Conservation (phyloP, 1,140 invertebrate genomes). For the Drosophila melanica region DNA sequence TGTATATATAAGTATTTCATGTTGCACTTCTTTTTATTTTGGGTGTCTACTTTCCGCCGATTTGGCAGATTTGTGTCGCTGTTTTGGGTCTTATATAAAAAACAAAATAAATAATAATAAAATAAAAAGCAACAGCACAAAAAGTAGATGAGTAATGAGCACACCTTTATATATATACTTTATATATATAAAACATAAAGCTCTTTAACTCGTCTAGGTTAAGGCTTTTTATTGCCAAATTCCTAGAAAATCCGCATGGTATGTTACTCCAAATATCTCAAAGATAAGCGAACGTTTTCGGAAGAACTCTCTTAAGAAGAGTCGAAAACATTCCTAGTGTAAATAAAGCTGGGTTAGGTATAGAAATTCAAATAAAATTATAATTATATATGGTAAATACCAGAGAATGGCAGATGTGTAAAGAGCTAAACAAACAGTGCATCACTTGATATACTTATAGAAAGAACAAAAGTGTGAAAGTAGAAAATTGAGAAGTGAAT, state of each 20-base stretch:
- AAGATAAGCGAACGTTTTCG: slow-evolving; percentile 28
- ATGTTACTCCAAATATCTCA: slow-evolving; percentile 29
- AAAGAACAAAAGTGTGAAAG: too few relatives aligned
- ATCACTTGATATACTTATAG: too few relatives aligned
- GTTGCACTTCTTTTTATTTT: slow-evolving; percentile 37
- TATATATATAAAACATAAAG: slow-evolving; percentile 6
- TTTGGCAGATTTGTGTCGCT: slow-evolving; percentile 55
- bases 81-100: slow-evolving; percentile 64
- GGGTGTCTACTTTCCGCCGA: slow-evolving; percentile 67
- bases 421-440: too few relatives aligned
- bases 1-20: slow-evolving; percentile 14
- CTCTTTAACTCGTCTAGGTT: background rate
- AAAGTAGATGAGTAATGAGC: slow-evolving; percentile 73
- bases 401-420: too few relatives aligned
- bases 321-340: background rate
- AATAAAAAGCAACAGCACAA: slow-evolving; percentile 18
- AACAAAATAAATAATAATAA: slow-evolving; percentile 23
- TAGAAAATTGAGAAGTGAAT: too few relatives aligned
- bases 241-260: slow-evolving; percentile 47
- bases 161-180: slow-evolving; percentile 34
- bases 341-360: background rate
- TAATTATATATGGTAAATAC: too few relatives aligned
- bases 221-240: slow-evolving; percentile 26
- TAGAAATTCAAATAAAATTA: too few relatives aligned
- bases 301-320: slow-evolving; percentile 31